Base-by-base conservation (phyloP, 2,888 invertebrate genomes). In the Epistrophe grossulariae region DNA sequence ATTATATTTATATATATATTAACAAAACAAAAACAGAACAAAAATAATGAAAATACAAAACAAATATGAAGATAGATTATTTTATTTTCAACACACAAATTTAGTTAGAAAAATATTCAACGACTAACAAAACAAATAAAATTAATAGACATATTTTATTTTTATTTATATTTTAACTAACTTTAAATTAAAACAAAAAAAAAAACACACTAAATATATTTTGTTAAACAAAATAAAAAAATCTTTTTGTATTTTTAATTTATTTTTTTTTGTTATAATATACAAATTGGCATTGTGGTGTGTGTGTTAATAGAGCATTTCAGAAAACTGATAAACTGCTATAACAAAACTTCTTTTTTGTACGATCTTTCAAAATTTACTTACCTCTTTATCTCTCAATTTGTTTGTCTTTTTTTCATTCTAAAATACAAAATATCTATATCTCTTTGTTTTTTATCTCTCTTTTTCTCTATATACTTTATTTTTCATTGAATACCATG, bases 191-290 rank as follows among this genome's bases (percentile, higher is more conserved):
- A 77, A 55, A 57, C 38, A 31, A 59, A 40, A 83, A 79, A 71
- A 81, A 31, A 59, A 52, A 84, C 7, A 79, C 71, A 81, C 81
- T 35, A 35, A 7, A 71, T 74, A 71, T 72, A 64, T 77, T 79
- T 28, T 84, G 89, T 89, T 90, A 84, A 70, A 89, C 88, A 89
- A 83, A 74, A 35, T 13, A 38, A 90, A 60, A 64, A 59, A 28
- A n/a, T 6, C n/a, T 55, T 55, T 31, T 35, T 70, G 80, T 35
- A 59, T 48, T 64, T 50, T 57, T 52, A 24, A 38, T 38, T 28
- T 40, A 10, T 31, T 17, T 13, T 31, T 17, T 13, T 55, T n/a
- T 31, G 1, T 31, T 31, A 15, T 55, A 15, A 6, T 24, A 24
- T 24, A 52, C 5, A 17, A 76, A 80, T 77, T 77, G 80, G 66